A percentile compares a stretch with the other conserved stretches of the same genome.
phyloP scores from a whole-genome alignment of 2,113 vertebrate genomes.

The Rynchops niger region DNA sequence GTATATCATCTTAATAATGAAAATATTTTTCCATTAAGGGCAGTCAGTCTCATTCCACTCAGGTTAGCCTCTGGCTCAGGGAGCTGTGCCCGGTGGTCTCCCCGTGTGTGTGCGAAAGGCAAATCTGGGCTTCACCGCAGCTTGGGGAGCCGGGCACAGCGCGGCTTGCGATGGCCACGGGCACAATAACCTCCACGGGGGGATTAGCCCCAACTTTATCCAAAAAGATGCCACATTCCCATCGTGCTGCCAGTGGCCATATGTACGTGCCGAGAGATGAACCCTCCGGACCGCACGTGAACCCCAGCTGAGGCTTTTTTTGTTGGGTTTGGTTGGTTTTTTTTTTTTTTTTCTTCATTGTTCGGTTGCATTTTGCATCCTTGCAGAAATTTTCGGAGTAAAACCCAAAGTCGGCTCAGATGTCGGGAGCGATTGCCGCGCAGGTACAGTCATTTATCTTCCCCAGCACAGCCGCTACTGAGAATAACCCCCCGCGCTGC shows the following conservation, averaged over 20 bases:
- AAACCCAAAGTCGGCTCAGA: background rate
- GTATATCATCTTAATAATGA: background rate
- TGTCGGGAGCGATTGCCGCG: background rate
- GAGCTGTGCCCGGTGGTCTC: background rate
- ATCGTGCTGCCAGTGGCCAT: rapidly evolving
- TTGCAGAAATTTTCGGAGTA: background rate
- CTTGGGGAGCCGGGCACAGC: background rate
- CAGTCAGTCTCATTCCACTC: background rate
- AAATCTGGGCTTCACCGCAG: background rate
- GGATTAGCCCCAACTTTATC: background rate
- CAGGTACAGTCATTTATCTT: slow-evolving; percentile 53
- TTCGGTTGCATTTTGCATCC: background rate
- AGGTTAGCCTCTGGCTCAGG: background rate
- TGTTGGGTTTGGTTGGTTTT: too few species aligned
- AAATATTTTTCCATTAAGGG: background rate
- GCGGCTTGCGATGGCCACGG: background rate
- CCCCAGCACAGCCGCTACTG: background rate
- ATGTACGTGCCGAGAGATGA: rapidly evolving
- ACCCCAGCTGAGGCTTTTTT: background rate
- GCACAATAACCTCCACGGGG: background rate
- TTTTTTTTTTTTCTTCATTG: background rate
- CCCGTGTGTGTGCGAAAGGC: rapidly evolving
- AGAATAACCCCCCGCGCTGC: background rate
- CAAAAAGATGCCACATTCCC: background rate
- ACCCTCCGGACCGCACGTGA: background rate